Base-by-base conservation (phyloP, 2,888 invertebrate genomes). In the Folsomia manolachei region DNA sequence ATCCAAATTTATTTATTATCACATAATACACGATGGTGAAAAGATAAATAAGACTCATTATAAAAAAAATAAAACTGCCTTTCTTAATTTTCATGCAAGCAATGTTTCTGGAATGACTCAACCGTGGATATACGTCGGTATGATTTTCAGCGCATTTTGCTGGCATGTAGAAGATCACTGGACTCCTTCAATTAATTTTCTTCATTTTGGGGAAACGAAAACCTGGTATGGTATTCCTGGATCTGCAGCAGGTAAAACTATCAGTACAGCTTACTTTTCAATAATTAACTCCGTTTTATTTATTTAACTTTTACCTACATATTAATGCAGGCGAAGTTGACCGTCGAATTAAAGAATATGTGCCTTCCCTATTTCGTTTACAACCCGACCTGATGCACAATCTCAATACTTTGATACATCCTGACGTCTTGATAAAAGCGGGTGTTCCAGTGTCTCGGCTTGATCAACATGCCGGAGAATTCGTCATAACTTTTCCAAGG, bases 151-250 rank as follows among this genome's bases (percentile, higher is more conserved):
- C 0, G 95, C 98, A 1, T 99, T 99, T 84, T 98, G 98, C 84
- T 99, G 99, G 99, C 99, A 99, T 86, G 98, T 96, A 82, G 99
- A 99, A 85, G 99, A 99, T 83, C 99, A 99, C 84, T 99, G 99
- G 99, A 97, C 96, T 82, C 99, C 98, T 84, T 97, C 97, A 19
- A 97, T 99, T 82, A 99, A 99, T 85, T 99, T 99, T 84, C 86
- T 98, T 79, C 99, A 99, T 84, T 98, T 87, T 87, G 99, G 99
- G 39, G 98, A 99, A 83, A 93, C 97, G 0, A 99, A 99, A 86
- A 95, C 95, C 1, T 92, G 94, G 94, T 99, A 99, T 83, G 99
- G 99, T 25, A 96, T 98, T 0, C 95, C 97, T 0, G 97, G 97
- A 1, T 88, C 89, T 4, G 90, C 91, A 82, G 99, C 98, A 0